Percentiles rank a stretch among this genome's conserved stretches.
Evolutionary conservation across 2,797 vertebrate genomes (phyloP).

Genomic region (Heliangelus exortis): DNA sequence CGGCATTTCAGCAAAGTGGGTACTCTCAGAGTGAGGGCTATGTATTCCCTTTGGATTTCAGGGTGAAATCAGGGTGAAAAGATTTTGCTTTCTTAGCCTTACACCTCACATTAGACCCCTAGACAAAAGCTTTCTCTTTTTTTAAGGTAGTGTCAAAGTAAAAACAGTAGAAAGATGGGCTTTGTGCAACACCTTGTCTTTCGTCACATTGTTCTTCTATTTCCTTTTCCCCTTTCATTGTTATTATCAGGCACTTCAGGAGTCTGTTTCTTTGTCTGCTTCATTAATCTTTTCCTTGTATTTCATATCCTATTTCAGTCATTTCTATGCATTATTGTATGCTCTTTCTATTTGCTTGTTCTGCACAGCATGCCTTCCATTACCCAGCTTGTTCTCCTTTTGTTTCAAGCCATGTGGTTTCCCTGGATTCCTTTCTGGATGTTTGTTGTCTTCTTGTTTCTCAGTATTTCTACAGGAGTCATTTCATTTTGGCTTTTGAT

Average conservation of each 20-base stretch:
- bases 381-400: constrained; percentile 2
- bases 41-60: neutral
- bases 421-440: neutral
- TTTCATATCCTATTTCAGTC: neutral
- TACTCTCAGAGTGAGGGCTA: neutral
- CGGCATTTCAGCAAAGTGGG: neutral
- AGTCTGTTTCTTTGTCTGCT: neutral
- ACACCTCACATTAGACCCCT: neutral
- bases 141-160: neutral
- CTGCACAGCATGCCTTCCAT: constrained; percentile 6
- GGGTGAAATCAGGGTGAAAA: neutral
- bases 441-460: constrained; percentile 3
- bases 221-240: neutral
- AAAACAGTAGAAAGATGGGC: neutral
- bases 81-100: neutral
- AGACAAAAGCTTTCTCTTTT: neutral
- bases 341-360: neutral
- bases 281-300: constrained; percentile 22
- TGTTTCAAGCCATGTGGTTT: constrained; percentile 7
- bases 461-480: neutral
- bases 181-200: neutral
- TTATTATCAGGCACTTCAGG: neutral
- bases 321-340: neutral
- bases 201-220: neutral
- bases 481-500: neutral